A percentile compares a stretch with the other conserved stretches of the same genome.
Conservation (phyloP, 2,113 vertebrate species). For the Puntigrus tetrazona region DNA sequence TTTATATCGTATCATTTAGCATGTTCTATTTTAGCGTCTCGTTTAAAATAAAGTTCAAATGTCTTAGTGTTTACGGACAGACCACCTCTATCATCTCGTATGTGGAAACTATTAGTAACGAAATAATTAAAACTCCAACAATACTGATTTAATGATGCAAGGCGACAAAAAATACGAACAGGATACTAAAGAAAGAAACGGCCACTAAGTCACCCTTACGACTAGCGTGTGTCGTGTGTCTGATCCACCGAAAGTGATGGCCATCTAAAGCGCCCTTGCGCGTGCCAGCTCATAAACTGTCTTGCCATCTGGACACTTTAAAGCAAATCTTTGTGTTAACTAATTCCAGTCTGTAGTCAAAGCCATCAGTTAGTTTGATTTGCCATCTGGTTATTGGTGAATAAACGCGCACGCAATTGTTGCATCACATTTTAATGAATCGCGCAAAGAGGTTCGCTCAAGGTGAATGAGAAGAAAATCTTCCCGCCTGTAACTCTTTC, state of each 20-base stretch:
- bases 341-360: constrained; percentile 68
- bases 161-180: too few relatives aligned
- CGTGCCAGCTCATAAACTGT: constrained; percentile 40
- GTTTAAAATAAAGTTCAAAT: too few relatives aligned
- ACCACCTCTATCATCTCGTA: too few relatives aligned
- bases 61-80: too few relatives aligned
- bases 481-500: constrained; percentile 27
- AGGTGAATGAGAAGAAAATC: constrained; percentile 63
- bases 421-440: constrained; percentile 67
- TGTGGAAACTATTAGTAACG: too few relatives aligned
- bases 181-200: neutral
- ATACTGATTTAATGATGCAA: too few relatives aligned
- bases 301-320: constrained; percentile 67
- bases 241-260: constrained; percentile 15
- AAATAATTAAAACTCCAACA: too few relatives aligned
- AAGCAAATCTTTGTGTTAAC: constrained; percentile 65
- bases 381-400: constrained; percentile 65
- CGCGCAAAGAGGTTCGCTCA: constrained; percentile 67
- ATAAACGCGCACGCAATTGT: constrained; percentile 64
- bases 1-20: too few relatives aligned
- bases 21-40: too few relatives aligned
- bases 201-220: neutral
- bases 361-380: constrained; percentile 69
- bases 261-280: constrained; percentile 18
- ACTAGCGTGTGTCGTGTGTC: constrained; percentile 11